Evolutionary conservation across 2,888 invertebrate genomes (phyloP).

Genomic region (Cephus spinipes): DNA sequence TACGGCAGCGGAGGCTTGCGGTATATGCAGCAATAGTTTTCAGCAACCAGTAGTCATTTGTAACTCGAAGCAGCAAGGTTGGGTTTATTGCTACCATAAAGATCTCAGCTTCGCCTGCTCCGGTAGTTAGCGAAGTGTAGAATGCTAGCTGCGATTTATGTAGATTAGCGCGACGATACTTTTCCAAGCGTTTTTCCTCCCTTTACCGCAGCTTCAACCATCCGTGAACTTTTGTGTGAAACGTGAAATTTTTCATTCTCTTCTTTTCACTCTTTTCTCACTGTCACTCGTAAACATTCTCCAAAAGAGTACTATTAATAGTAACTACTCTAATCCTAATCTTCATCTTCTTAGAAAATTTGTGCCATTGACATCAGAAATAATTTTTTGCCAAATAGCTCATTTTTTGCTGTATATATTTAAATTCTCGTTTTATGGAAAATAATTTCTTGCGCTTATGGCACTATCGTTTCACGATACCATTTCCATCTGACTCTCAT

Average conservation of each 20-base stretch:
- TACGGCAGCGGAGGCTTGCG: slow-evolving; percentile 14
- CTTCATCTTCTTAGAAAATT: background rate
- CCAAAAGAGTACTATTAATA: background rate
- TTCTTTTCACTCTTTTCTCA: background rate
- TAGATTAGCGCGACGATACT: slow-evolving; percentile 35
- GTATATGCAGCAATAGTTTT: slow-evolving; percentile 50
- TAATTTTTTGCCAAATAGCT: background rate
- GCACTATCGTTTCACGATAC: background rate
- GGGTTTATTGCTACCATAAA: slow-evolving; percentile 58
- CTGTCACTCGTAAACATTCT: background rate
- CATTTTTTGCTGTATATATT: background rate
- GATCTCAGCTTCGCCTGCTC: slow-evolving; percentile 44
- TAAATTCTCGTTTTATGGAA: background rate
- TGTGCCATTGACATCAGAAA: background rate
- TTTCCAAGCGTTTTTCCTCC: background rate
- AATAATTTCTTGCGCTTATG: background rate
- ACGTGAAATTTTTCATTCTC: background rate
- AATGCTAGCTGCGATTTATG: slow-evolving; percentile 40
- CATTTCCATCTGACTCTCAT: background rate
- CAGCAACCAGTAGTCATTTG: slow-evolving; percentile 53
- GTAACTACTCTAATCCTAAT: background rate
- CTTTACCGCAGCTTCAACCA: background rate
- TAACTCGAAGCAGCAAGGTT: slow-evolving; percentile 47
- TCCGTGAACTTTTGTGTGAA: background rate
- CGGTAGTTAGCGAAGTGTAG: slow-evolving; percentile 32